phyloP scores from a whole-genome alignment of 2,888 invertebrate genomes.

The Neelides folsomi region DNA sequence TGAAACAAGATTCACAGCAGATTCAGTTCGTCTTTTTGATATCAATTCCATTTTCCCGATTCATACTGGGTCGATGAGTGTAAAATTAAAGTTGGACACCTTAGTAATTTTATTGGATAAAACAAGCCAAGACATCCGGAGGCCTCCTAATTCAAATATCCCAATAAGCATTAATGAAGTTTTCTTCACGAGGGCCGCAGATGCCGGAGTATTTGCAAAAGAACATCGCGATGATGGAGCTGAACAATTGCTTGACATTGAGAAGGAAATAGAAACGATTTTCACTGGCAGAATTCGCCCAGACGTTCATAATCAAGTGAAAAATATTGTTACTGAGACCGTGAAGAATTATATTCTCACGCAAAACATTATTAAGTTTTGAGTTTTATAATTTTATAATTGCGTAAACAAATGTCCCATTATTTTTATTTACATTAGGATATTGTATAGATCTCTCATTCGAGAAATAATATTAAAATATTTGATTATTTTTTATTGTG shows the following conservation, averaged over 20 bases:
- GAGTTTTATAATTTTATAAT: too few species aligned
- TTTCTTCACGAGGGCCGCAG: conserved; percentile 2
- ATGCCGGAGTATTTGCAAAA: conserved; percentile 13
- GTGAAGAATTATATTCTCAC: conserved; percentile 20
- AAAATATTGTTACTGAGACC: conserved; percentile 14
- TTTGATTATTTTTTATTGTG: too few species aligned
- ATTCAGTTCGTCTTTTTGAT: conserved; percentile 30
- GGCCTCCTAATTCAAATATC: background rate
- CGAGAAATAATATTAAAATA: too few species aligned
- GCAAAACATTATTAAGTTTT: conserved; percentile 9
- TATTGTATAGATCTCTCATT: too few species aligned
- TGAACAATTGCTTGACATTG: conserved; percentile 22
- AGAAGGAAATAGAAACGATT: conserved; percentile 27
- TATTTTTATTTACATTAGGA: too few species aligned
- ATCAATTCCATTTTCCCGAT: conserved; percentile 32
- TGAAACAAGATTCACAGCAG: conserved; percentile 25
- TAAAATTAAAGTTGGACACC: conserved; percentile 28
- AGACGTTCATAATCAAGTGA: conserved; percentile 27
- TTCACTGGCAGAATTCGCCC: conserved; percentile 27
- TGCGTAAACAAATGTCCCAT: too few species aligned
- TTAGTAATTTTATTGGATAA: conserved; percentile 24
- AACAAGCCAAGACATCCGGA: conserved; percentile 16
- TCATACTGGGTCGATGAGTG: conserved; percentile 24
- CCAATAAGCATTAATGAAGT: conserved; percentile 8
- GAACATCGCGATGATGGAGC: conserved; percentile 26